Evolutionary conservation across 2,888 invertebrate species (phyloP), one percentile per base, ranked within the genome.

Genomic region (Lepidocyrtinus sp.): DNA sequence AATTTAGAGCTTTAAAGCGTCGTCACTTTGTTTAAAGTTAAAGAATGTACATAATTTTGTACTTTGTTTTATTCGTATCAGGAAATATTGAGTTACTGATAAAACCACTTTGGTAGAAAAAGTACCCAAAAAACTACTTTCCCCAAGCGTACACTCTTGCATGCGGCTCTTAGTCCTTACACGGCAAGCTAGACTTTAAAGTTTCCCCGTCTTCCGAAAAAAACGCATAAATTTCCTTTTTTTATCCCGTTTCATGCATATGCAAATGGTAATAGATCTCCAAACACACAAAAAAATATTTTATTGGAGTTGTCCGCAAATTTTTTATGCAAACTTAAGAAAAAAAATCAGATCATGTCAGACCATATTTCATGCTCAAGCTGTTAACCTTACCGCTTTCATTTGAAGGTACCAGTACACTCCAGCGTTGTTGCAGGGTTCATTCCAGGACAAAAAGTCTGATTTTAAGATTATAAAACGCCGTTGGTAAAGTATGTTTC

Each of bases 401-500:
- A 36, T 55, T 55, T 55, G n/a, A 9, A 12, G 17, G 2, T 12
- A 3, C 55, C 17, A 5, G 3, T n/a, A n/a, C 55, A 55, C 55
- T 55, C n/a, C 55, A 12, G n/a, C n/a, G n/a, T n/a, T n/a, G n/a
- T n/a, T n/a, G n/a, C 55, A 55, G 74, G 74, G 65, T 74, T 74
- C 65, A 74, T 74, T 74, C 50, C 64, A 74, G 65, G 74, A 7
- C 65, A 65, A 74, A 73, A 73, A 73, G 5, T 36, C 17, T 15
- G 25, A 26, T 25, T 26, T 17, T n/a, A n/a, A 55, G 7, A 55
- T n/a, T n/a, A n/a, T 55, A n/a, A 55, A 12, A 55, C 17, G n/a
- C 5, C 5, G 3, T 55, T n/a, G 55, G 55, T 55, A 17, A n/a
- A 55, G 17, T 55, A n/a, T 55, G 17, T 17, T n/a, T 55, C n/a